Percentiles rank a stretch among this genome's conserved stretches.
phyloP scores from a whole-genome alignment of 1,140 invertebrate genomes.

The Drosophila biarmipes region DNA sequence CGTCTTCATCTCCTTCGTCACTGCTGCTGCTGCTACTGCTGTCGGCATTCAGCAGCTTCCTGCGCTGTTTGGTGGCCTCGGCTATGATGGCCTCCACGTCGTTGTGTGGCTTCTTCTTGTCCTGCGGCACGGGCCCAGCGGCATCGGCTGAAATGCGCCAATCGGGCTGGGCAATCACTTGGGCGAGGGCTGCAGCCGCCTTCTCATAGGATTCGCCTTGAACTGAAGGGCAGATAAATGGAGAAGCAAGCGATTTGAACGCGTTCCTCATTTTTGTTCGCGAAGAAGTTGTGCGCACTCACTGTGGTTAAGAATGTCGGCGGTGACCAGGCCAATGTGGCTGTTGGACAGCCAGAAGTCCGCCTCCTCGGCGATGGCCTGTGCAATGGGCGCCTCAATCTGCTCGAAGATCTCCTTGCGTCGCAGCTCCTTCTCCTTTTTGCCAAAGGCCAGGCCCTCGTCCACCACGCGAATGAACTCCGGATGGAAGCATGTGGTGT shows the following conservation, averaged over 20 bases:
- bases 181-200: constrained; percentile 85
- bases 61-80: constrained; percentile 62
- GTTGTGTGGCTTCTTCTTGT: constrained; percentile 50
- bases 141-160: constrained; percentile 75
- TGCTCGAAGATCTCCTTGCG: constrained; percentile 90
- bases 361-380: constrained; percentile 87
- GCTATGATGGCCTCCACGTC: constrained; percentile 72
- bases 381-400: constrained; percentile 88
- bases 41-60: constrained; percentile 20
- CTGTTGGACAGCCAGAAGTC: constrained; percentile 89
- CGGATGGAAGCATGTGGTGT: constrained; percentile 91
- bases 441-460: constrained; percentile 90
- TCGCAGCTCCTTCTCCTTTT: constrained; percentile 91
- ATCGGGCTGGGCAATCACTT: constrained; percentile 83
- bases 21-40: constrained; percentile 26
- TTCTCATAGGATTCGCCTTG: constrained; percentile 64
- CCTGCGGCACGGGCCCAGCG: constrained; percentile 45
- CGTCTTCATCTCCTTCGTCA: constrained; percentile 27
- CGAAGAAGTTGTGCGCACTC: constrained; percentile 15
- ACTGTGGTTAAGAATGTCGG: constrained; percentile 89
- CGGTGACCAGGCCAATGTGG: constrained; percentile 88
- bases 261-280: too few species aligned
- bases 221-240: constrained; percentile 36
- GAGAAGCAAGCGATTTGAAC: too few species aligned
- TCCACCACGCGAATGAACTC: constrained; percentile 89